Conservation (phyloP, 2,797 vertebrate genomes). For the Leuciscus waleckii region DNA sequence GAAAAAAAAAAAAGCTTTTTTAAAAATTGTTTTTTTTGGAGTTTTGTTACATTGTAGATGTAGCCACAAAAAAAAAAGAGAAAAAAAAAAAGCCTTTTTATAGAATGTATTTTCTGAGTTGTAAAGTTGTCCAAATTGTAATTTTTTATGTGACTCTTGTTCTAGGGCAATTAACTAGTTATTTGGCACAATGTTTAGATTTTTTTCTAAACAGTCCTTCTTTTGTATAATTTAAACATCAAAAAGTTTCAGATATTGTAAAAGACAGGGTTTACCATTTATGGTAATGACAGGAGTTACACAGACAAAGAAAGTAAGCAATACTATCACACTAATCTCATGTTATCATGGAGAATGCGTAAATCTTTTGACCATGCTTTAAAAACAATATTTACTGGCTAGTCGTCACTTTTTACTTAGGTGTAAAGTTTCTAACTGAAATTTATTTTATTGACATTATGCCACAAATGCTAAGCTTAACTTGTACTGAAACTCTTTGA, state of each 20-base stretch:
- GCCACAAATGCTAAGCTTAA: neutral
- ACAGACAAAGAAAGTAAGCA: neutral
- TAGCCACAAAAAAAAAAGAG: too few species aligned
- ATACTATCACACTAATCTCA: neutral
- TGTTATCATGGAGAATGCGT: neutral
- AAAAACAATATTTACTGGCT: neutral
- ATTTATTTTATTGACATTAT: neutral
- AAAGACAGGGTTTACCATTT: neutral
- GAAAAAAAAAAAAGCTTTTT: too few species aligned
- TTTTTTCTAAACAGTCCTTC: neutral
- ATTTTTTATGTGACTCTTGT: neutral
- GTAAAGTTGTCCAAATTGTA: too few species aligned
- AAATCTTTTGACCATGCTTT: neutral
- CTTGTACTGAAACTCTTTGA: neutral
- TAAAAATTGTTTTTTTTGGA: too few species aligned
- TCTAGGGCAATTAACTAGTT: neutral
- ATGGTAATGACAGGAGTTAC: neutral
- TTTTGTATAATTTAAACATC: neutral
- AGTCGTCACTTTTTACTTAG: neutral
- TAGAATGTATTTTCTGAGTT: too few species aligned
- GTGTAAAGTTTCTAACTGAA: neutral
- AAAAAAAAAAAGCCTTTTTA: too few species aligned
- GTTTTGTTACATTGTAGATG: too few species aligned
- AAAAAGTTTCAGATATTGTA: neutral
- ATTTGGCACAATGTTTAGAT: neutral